Conservation (phyloP, 2,113 vertebrate genomes). For the Riparia riparia region DNA sequence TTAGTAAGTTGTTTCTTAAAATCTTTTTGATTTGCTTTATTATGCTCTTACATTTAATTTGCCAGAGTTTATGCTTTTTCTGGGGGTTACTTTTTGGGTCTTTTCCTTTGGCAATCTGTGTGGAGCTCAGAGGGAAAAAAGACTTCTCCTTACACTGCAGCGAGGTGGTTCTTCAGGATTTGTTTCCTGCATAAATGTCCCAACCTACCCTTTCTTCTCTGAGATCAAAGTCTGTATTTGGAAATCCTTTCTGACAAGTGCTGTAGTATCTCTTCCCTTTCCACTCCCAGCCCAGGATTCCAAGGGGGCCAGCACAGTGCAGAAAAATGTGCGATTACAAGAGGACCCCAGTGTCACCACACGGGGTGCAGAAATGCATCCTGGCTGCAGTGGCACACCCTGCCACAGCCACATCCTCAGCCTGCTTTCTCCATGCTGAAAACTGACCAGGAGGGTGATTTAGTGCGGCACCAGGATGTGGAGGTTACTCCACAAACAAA, state of each 20-base stretch:
- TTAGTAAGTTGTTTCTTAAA: constrained; percentile 64
- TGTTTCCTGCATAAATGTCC: not conserved
- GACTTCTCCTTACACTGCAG: not conserved
- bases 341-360: not conserved
- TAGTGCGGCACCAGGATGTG: not conserved
- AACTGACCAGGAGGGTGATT: not conserved
- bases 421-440: not conserved
- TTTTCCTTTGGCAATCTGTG: not conserved
- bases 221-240: not conserved
- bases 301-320: not conserved
- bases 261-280: not conserved
- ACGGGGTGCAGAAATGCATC: not conserved
- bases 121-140: not conserved
- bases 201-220: not conserved
- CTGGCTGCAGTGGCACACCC: not conserved
- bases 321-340: not conserved
- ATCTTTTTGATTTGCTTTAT: constrained; percentile 54
- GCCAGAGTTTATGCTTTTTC: not conserved
- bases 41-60: constrained; percentile 32
- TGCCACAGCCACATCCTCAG: not conserved
- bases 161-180: not conserved
- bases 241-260: not conserved
- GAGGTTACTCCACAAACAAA: not conserved
- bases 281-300: not conserved
- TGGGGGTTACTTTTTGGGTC: not conserved